Conservation (phyloP, 2,113 vertebrate species). For the Baryphthengus martii region DNA sequence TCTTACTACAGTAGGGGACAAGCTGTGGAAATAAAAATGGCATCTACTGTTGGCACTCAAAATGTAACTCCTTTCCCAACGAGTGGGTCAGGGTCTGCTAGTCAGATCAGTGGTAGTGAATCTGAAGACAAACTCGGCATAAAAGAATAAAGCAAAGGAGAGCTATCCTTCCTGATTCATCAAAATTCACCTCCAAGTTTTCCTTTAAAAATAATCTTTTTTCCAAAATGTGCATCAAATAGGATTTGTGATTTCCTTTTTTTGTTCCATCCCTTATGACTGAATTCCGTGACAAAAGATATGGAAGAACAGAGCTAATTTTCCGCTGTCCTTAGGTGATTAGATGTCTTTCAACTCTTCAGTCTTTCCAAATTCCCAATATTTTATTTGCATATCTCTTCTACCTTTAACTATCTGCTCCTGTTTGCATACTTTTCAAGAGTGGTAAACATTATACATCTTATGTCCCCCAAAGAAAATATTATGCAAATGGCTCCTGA, state of each 20-base stretch:
- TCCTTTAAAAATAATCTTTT: not conserved
- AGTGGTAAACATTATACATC: not conserved
- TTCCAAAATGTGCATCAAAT: not conserved
- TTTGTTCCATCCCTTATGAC: not conserved
- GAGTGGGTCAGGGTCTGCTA: not conserved
- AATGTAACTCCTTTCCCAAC: not conserved
- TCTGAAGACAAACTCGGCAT: not conserved
- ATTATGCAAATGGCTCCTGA: constrained; percentile 18
- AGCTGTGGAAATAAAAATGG: not conserved
- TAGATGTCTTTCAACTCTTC: not conserved
- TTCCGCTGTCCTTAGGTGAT: not conserved
- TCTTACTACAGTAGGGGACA: not conserved
- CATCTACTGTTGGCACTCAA: not conserved
- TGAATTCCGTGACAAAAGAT: not conserved
- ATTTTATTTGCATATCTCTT: not conserved
- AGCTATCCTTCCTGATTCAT: not conserved
- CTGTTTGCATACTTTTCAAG: not conserved
- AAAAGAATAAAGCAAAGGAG: not conserved
- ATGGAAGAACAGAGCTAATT: not conserved
- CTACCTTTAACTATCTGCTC: not conserved
- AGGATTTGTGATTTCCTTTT: not conserved
- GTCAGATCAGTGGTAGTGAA: not conserved
- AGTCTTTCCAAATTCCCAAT: not conserved
- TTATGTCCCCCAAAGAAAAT: not conserved
- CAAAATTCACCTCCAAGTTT: not conserved